These are phyloP conservation scores for Benthosema pterotum DNA, from an alignment of 2,797 vertebrate genomes.

Conservation along the genomic window DNA sequence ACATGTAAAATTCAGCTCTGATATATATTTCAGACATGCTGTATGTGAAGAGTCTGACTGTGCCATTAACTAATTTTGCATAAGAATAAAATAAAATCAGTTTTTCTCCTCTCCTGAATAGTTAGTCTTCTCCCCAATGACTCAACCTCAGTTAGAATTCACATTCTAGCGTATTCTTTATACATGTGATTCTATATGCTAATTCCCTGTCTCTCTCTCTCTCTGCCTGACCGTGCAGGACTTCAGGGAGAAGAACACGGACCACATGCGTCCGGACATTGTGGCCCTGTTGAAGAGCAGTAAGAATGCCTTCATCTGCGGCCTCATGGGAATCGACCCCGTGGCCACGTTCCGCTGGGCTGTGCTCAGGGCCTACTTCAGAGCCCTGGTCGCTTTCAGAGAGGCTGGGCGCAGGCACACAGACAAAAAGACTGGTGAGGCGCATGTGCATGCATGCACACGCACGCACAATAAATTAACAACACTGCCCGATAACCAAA, in stretches of 20 bases:
- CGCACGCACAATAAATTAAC: background rate
- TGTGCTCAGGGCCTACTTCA: conserved; percentile 91
- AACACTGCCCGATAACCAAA: too few species aligned
- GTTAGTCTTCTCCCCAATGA: too few species aligned
- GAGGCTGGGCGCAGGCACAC: conserved; percentile 85
- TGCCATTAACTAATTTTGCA: too few species aligned
- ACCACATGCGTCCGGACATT: conserved; percentile 97
- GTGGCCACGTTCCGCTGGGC: conserved; percentile 97
- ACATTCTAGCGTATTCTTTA: too few species aligned
- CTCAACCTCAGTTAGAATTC: too few species aligned
- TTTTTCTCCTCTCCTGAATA: too few species aligned
- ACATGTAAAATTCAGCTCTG: too few species aligned
- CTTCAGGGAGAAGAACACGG: conserved; percentile 98
- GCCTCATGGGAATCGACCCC: conserved; percentile 93
- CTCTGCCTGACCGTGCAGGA: conserved; percentile 77
- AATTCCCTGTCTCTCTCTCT: background rate
- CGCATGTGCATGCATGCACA: too few species aligned
- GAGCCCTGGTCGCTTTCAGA: conserved; percentile 89
- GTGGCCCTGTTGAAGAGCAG: conserved; percentile 96
- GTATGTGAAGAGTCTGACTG: too few species aligned
- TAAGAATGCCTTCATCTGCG: conserved; percentile 89
- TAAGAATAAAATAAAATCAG: too few species aligned
- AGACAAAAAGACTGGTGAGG: conserved; percentile 89
- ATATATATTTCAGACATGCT: too few species aligned
- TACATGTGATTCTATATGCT: background rate